Conservation (phyloP, 2,113 vertebrate genomes). For the Paradisaea rubra region DNA sequence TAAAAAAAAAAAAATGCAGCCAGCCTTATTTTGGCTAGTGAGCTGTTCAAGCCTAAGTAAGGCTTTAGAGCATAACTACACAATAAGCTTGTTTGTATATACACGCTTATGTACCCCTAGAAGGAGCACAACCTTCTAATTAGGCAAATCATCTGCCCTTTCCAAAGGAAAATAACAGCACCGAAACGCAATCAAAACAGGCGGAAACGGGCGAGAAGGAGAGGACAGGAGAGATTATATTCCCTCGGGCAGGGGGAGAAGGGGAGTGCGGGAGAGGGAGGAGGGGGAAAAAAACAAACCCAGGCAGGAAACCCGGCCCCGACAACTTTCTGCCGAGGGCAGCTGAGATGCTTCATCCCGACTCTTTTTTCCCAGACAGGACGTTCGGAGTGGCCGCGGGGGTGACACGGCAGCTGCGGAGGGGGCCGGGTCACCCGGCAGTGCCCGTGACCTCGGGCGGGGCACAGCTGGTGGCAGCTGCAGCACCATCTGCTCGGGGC, state of each 20-base stretch:
- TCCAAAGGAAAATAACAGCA: not conserved
- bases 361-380: conserved; percentile 60
- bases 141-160: not conserved
- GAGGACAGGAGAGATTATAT: not conserved
- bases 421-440: conserved; percentile 11
- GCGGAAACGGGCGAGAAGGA: rapidly evolving
- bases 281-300: not conserved
- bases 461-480: conserved; percentile 91
- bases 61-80: not conserved
- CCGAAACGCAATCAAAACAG: not conserved
- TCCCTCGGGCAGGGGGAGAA: not conserved
- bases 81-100: not conserved
- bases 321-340: conserved; percentile 68
- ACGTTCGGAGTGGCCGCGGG: conserved; percentile 68
- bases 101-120: not conserved
- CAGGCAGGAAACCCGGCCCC: conserved; percentile 19
- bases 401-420: conserved; percentile 80
- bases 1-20: not conserved
- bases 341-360: conserved; percentile 68
- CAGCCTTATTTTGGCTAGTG: not conserved
- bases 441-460: conserved; percentile 83
- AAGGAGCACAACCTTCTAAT: not conserved
- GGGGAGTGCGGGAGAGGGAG: rapidly evolving
- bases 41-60: not conserved
- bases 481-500: conserved; percentile 84